These are phyloP conservation scores for Otolemur garnettii DNA, from an alignment of 2,113 vertebrate genomes.

Conservation along the genomic window DNA sequence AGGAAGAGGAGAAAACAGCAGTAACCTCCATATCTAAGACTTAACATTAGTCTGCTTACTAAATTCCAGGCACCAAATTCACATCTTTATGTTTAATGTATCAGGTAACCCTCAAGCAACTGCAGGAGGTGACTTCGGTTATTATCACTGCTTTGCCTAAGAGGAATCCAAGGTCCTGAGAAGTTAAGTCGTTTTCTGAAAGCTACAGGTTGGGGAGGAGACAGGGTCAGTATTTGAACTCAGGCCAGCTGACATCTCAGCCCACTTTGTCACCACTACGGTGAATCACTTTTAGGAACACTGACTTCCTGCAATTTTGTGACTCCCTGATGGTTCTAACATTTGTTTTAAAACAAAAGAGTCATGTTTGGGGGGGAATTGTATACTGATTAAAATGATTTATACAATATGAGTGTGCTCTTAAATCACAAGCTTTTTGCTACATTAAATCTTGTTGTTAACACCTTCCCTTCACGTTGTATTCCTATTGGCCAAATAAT, in stretches of 20 bases:
- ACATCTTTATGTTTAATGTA: background rate
- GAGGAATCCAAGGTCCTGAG: background rate
- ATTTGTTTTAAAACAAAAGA: slow-evolving; percentile 75
- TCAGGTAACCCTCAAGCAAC: background rate
- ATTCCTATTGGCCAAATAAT: slow-evolving; percentile 46
- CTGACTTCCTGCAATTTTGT: background rate
- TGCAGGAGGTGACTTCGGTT: background rate
- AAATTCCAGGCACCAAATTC: background rate
- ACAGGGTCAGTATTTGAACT: background rate
- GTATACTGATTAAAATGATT: slow-evolving; percentile 44
- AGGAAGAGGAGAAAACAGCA: background rate
- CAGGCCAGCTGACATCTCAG: background rate
- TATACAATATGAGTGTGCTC: background rate
- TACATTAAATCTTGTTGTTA: slow-evolving; percentile 18
- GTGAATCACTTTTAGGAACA: background rate
- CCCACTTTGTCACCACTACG: background rate
- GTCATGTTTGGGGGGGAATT: slow-evolving; percentile 64
- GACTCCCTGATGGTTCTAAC: slow-evolving; percentile 72
- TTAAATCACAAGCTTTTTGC: slow-evolving; percentile 44
- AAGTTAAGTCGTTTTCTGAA: background rate
- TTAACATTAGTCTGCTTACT: background rate
- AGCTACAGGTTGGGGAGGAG: background rate
- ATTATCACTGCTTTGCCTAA: background rate
- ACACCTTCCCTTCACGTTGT: background rate
- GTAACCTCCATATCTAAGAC: background rate